A percentile compares a stretch with the other conserved stretches of the same genome.
phyloP scores from a whole-genome alignment of 1,140 invertebrate species.

The Neodiprion lecontei region DNA sequence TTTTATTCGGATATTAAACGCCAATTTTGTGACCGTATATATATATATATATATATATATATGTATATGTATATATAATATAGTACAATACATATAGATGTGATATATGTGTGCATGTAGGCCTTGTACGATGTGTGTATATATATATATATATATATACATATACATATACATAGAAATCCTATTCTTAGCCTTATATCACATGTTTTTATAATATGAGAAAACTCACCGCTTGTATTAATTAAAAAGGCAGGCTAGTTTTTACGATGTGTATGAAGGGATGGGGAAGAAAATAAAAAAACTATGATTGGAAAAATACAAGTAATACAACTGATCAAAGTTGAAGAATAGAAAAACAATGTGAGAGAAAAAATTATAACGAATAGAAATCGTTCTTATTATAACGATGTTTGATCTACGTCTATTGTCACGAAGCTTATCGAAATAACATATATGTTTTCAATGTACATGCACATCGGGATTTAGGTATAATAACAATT shows the following conservation, averaged over 20 bases:
- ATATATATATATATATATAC: background rate
- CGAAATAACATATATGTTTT: too few species aligned
- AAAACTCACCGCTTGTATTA: conserved; percentile 36
- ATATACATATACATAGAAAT: conserved; percentile 23
- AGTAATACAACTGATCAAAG: background rate
- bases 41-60: background rate
- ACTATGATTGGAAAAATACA: background rate
- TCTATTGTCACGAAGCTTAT: too few species aligned
- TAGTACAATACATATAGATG: conserved; percentile 17
- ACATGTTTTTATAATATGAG: conserved; percentile 42
- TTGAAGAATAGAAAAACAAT: background rate
- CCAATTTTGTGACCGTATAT: conserved; percentile 3
- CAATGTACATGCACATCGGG: too few species aligned
- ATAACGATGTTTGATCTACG: too few species aligned
- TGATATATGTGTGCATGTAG: conserved; percentile 31
- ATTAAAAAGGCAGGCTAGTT: conserved; percentile 10
- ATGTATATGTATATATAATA: conserved; percentile 21
- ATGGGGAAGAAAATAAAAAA: background rate
- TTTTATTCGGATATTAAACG: background rate
- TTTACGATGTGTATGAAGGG: background rate
- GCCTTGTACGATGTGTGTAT: background rate
- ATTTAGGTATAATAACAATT: too few species aligned
- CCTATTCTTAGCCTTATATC: conserved; percentile 41
- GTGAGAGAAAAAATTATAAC: too few species aligned
- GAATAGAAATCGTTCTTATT: too few species aligned